Evolutionary conservation across 2,888 invertebrate genomes (phyloP).

Genomic region (Camponotus fellah): DNA sequence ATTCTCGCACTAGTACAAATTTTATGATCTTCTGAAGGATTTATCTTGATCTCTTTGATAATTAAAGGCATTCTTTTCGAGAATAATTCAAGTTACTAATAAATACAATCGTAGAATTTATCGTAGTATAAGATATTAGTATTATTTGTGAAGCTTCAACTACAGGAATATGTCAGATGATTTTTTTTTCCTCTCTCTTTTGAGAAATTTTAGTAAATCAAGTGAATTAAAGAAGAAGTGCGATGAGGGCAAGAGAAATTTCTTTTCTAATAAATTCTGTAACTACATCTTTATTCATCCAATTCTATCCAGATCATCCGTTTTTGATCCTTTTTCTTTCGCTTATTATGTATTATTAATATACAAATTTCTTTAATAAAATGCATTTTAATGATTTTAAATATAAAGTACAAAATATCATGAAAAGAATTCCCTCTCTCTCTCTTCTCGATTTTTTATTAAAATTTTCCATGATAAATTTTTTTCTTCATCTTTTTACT

Average conservation of each 20-base stretch:
- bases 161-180: neutral
- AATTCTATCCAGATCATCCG: neutral
- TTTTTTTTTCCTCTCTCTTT: neutral
- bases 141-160: neutral
- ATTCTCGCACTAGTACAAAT: conserved; percentile 54
- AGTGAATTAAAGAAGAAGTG: neutral
- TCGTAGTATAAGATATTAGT: conserved; percentile 1
- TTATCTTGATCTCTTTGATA: neutral
- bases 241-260: neutral
- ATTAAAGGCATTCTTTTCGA: neutral
- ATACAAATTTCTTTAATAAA: neutral
- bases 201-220: neutral
- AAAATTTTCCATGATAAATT: neutral
- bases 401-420: conserved; percentile 5
- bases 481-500: neutral
- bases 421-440: neutral
- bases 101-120: conserved; percentile 9
- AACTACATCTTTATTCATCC: neutral
- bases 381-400: neutral
- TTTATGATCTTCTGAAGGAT: conserved; percentile 42
- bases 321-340: neutral
- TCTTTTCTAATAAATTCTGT: neutral
- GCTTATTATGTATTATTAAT: conserved; percentile 1
- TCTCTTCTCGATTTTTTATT: neutral
- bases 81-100: neutral